Conservation (phyloP, 2,113 vertebrate genomes). For the Nycticryphes semicollaris region DNA sequence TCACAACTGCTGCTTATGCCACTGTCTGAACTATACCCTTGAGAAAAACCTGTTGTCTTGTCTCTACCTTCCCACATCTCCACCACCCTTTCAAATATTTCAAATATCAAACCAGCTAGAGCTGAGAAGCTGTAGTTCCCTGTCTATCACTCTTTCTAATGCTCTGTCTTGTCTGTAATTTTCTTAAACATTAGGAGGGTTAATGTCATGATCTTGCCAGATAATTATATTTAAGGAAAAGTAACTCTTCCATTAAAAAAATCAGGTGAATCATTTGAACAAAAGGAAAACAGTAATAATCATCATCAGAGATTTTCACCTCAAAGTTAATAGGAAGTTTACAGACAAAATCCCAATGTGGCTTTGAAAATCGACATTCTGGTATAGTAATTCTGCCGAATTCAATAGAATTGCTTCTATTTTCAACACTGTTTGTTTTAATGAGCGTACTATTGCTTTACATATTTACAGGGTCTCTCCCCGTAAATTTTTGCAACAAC, state of each 20-base stretch:
- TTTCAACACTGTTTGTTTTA: background rate
- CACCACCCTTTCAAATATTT: fast-evolving
- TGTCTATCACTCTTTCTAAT: background rate
- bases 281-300: background rate
- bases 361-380: background rate
- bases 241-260: background rate
- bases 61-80: background rate
- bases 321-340: background rate
- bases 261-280: background rate
- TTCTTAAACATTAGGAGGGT: background rate
- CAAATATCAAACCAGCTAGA: background rate
- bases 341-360: background rate
- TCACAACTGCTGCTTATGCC: background rate
- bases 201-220: background rate
- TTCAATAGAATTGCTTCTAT: background rate
- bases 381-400: background rate
- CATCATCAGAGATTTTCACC: background rate
- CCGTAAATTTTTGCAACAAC: background rate
- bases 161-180: background rate
- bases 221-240: background rate
- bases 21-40: background rate
- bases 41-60: background rate
- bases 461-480: background rate
- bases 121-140: background rate
- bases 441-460: background rate